A percentile compares a stretch with the other conserved stretches of the same genome.
Conservation (phyloP, 2,113 vertebrate species). For the Mastomys coucha region DNA sequence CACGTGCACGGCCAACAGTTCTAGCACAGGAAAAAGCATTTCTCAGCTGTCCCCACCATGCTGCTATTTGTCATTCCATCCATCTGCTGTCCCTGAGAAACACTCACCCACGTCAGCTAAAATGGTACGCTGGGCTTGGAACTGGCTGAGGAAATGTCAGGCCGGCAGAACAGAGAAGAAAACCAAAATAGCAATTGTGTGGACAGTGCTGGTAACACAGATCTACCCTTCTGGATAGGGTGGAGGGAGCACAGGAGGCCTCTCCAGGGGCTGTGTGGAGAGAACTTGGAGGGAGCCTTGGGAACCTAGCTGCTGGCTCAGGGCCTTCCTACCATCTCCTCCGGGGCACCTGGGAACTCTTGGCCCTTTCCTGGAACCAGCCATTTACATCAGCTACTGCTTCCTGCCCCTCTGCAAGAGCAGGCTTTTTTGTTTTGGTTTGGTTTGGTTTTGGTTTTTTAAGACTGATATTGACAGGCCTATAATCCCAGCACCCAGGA, state of each 20-base stretch:
- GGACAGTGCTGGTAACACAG: not conserved
- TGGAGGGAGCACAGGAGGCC: not conserved
- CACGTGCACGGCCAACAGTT: slow-evolving; percentile 42
- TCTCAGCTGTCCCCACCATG: slow-evolving; percentile 70
- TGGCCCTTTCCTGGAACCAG: not conserved
- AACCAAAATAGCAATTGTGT: slow-evolving; percentile 66
- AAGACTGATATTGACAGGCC: not conserved
- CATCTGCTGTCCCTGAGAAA: slow-evolving; percentile 78
- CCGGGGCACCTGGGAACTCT: not conserved
- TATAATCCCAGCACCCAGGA: not conserved
- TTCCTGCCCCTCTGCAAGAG: not conserved
- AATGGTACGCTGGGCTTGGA: slow-evolving; percentile 72
- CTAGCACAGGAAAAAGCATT: slow-evolving; percentile 69
- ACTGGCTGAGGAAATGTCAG: slow-evolving; percentile 73
- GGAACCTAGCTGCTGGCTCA: too few relatives aligned
- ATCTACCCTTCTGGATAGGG: not conserved
- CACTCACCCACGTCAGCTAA: slow-evolving; percentile 79
- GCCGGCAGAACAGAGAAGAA: slow-evolving; percentile 33
- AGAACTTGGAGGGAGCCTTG: too few relatives aligned
- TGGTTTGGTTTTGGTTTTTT: not conserved
- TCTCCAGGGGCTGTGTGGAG: rapidly evolving
- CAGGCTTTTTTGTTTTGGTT: not conserved
- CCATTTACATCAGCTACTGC: not conserved
- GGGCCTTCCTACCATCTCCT: not conserved
- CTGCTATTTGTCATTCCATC: slow-evolving; percentile 80